Percentiles rank a stretch among this genome's conserved stretches.
Conservation (phyloP, 1,140 invertebrate genomes). For the Carposina sasakii region DNA sequence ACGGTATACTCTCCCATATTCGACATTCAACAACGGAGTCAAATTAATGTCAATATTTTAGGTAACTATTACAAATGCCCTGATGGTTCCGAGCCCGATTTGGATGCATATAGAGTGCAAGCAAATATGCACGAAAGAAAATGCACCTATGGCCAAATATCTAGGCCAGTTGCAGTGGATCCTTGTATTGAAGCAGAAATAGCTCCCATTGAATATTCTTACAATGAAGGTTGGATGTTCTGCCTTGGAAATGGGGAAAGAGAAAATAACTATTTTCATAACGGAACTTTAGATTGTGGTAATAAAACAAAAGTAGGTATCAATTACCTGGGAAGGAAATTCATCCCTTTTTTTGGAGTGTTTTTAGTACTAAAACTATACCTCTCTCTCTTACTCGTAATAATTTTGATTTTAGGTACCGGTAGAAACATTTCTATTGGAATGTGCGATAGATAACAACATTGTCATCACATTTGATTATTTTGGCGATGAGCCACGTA, state of each 20-base stretch:
- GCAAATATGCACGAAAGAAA: conserved; percentile 64
- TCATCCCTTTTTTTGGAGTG: background rate
- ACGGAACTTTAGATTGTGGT: conserved; percentile 62
- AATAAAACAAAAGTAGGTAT: conserved; percentile 59
- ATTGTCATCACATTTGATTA: conserved; percentile 63
- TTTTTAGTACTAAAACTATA: background rate
- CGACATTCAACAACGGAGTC: no score
- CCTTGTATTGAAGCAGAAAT: conserved; percentile 62
- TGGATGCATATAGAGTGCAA: conserved; percentile 56
- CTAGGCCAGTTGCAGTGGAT: conserved; percentile 46
- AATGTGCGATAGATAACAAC: conserved; percentile 62
- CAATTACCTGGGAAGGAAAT: background rate
- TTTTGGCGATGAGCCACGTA: conserved; percentile 61
- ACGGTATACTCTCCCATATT: no score
- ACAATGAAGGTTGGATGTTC: conserved; percentile 66
- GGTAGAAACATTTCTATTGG: conserved; percentile 44
- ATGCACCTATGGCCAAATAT: conserved; percentile 49
- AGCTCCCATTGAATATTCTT: conserved; percentile 62
- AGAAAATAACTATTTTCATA: conserved; percentile 63
- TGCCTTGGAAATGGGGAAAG: conserved; percentile 61
- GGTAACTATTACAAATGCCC: conserved; percentile 62
- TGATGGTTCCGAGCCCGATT: conserved; percentile 50
- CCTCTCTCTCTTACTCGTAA: background rate
- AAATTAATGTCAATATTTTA: conserved; percentile 15
- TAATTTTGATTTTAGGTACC: conserved; percentile 30